phyloP scores from a whole-genome alignment of 2,113 vertebrate genomes.

The Rhinoderma darwinii region DNA sequence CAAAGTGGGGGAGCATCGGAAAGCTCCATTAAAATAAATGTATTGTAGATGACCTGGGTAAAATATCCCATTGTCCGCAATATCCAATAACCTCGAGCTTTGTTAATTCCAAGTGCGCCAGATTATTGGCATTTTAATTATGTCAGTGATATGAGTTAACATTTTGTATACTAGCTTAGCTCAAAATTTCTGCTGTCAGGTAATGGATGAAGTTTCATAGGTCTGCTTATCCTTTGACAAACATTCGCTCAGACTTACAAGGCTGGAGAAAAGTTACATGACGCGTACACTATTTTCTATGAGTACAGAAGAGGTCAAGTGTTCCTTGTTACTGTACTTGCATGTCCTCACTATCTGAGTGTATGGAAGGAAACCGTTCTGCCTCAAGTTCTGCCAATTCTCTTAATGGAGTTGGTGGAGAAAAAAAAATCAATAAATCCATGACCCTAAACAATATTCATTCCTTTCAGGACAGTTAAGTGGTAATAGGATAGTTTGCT shows the following conservation, averaged over 20 bases:
- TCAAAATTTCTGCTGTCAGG: neutral
- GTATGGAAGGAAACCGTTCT: neutral
- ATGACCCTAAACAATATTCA: slow-evolving; percentile 38
- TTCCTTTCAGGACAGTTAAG: slow-evolving; percentile 19
- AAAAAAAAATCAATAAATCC: slow-evolving; percentile 36
- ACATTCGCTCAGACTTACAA: neutral
- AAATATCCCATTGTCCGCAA: no score
- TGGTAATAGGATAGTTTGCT: slow-evolving; percentile 22
- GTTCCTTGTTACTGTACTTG: neutral
- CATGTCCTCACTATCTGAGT: neutral
- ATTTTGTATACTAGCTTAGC: neutral
- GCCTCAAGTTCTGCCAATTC: neutral
- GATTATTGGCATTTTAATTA: no score
- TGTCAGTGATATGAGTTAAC: neutral
- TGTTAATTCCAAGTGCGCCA: no score
- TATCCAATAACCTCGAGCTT: no score
- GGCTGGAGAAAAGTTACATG: neutral
- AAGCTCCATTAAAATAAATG: no score
- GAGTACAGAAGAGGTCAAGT: neutral
- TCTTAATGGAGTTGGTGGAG: slow-evolving; percentile 33
- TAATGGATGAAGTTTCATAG: neutral
- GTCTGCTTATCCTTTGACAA: neutral
- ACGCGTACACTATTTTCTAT: neutral
- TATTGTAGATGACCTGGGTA: no score
- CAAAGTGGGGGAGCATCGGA: no score